phyloP scores from a whole-genome alignment of 2,113 vertebrate species.

The Riparia riparia region DNA sequence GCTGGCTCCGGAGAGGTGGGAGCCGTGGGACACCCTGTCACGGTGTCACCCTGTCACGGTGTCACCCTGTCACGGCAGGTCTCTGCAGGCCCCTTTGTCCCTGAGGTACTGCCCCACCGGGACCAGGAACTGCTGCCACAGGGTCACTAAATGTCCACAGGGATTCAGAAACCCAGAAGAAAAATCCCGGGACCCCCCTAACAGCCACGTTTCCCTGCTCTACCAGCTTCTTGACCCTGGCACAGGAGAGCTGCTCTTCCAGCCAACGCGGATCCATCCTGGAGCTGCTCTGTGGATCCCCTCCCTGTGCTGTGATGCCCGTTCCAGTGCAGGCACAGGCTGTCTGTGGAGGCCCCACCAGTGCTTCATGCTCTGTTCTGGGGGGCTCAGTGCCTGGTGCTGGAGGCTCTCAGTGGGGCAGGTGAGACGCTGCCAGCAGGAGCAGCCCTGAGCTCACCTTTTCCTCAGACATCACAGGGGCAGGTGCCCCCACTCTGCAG shows the following conservation, averaged over 20 bases:
- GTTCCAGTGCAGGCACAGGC: not conserved
- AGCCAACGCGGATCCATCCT: not conserved
- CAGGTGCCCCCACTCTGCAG: not conserved
- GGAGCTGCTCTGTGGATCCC: not conserved
- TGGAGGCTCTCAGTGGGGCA: not conserved
- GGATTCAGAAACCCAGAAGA: not conserved
- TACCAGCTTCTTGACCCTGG: not conserved
- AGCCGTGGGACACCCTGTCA: not conserved
- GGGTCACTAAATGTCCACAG: not conserved
- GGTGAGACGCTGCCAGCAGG: not conserved
- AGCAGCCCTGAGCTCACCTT: not conserved
- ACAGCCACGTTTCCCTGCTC: not conserved
- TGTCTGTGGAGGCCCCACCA: not conserved
- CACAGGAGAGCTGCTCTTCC: not conserved
- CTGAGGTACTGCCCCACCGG: not conserved
- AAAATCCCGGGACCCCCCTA: not conserved
- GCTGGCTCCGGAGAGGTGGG: not conserved
- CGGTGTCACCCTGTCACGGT: too few species aligned
- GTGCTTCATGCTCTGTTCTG: not conserved
- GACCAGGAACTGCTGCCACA: not conserved
- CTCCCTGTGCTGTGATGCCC: not conserved
- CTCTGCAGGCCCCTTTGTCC: rapidly evolving
- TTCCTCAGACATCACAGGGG: not conserved
- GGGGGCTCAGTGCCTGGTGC: not conserved
- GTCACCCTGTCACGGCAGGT: rapidly evolving